Evolutionary conservation across 35 echinoderm and acorn worm species (phyloP), one percentile per base, ranked within the genome.

Genomic region (Ophioderma brevispina): DNA sequence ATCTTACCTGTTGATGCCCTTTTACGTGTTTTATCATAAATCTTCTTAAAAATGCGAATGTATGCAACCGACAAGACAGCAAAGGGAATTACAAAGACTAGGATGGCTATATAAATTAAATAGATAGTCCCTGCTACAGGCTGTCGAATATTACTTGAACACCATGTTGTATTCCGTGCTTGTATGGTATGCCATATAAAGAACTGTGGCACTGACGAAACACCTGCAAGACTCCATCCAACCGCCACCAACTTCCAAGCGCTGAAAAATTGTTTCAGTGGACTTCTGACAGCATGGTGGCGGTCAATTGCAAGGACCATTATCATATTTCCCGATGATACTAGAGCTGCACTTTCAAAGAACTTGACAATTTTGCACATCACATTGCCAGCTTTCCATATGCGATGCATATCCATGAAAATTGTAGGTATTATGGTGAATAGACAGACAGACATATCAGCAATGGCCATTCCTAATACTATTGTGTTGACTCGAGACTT

Each of bases 241-340:
- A 81, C 76, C 31, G 87, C 37, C 33, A 97, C 92, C 17, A 97
- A 64, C 55, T 94, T 97, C 85, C 88, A 91, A 18, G 92, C 95
- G 32, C 83, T 75, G 33, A 88, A 49, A 40, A 91, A 94, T 38
- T 94, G 84, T 56, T 94, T 97, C 13, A 97, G 85, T 4, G 95
- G 95, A 83, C 85, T 75, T 0, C 92, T 85, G 33, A 97, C 92
- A 1, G 95, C 92, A 35, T 97, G 95, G 77, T 94, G 92, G 33
- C 95, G 81, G 33, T 97, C 95, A 15, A 97, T 84, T 0, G 95
- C 95, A 88, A 97, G 94, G 3, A 94, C 63, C n/a, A 90, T 84
- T 15, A 97, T 79, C 95, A 94, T 97, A 81, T 94, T 97, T 14
- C 91, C 88, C 0, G 92, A 94, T 0, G 87, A 78, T 42, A 97